Base-by-base conservation (phyloP, 2,113 vertebrate species). In the Rhinopomastus cyanomelas region DNA sequence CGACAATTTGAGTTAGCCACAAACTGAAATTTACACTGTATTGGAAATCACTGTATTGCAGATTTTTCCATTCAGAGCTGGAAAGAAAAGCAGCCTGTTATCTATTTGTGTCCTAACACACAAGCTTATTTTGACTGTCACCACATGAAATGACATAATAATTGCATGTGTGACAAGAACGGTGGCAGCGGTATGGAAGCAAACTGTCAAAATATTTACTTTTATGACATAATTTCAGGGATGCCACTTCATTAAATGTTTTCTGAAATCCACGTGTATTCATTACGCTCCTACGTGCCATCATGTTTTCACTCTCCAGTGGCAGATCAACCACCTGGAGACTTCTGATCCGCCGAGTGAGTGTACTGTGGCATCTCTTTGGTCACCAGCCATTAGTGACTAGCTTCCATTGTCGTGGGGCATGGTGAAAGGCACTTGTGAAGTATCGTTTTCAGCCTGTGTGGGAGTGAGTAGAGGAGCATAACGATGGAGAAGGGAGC, bases 151-250 rank as follows among this genome's bases (percentile, higher is more conserved):
- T 64, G 3, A 52, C 52, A 51, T 8, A 60, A 29, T 74, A 73
- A 80, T 82, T 76, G 27, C 3, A 0, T 76, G 21, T 57, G 32
- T 68, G 29, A 67, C 32, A 60, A 64, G 56, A 66, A 51, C 26
- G 34, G 9, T 74, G 56, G 27, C 30, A 48, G 62, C 16, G 37
- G 16, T 81, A 87, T 44, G 56, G 60, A 89, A 81, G 52, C 60
- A 85, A 87, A 57, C 60, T 92, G 65, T 91, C 88, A 91, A 91
- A 91, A 88, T 91, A 90, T 74, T 94, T 85, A 29, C 15, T 64
- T 81, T 75, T 8, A 20, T 3, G 1, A 6, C 51, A 48, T 13
- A 26, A 48, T 71, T 88, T 82, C 6, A 7, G 49, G 16, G 32
- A 79, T 85, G 22, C 13, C 39, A 26, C 16, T 55, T 65, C 32